Evolutionary conservation across 2,113 vertebrate genomes (phyloP).

Genomic region (Eclectus roratus): DNA sequence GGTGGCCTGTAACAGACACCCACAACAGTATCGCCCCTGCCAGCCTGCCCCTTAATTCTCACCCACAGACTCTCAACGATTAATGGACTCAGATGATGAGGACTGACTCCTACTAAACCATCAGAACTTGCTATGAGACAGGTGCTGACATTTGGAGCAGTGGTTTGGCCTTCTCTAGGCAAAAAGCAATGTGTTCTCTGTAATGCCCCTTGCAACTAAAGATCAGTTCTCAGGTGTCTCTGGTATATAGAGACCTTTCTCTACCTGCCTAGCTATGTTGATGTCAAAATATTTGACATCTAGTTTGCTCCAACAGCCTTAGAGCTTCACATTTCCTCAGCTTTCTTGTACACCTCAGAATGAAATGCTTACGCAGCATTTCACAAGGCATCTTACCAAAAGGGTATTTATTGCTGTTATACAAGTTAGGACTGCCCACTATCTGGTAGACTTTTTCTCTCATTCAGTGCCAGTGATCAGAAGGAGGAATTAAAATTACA

Average conservation of each 20-base stretch:
- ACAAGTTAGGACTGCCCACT: not conserved
- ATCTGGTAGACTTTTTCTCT: not conserved
- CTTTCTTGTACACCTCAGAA: not conserved
- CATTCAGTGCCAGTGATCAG: not conserved
- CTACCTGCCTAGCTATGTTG: not conserved
- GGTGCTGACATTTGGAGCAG: not conserved
- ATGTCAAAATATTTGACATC: not conserved
- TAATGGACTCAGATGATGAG: slow-evolving; percentile 13
- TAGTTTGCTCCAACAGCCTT: not conserved
- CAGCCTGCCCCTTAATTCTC: too few relatives aligned
- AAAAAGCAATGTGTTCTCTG: accelerated
- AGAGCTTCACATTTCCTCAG: not conserved
- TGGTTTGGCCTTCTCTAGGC: not conserved
- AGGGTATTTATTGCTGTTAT: not conserved
- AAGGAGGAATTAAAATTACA: not conserved
- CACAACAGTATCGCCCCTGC: too few relatives aligned
- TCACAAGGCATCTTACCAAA: not conserved
- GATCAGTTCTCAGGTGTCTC: not conserved
- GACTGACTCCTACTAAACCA: not conserved
- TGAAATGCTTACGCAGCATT: not conserved
- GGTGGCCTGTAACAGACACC: too few relatives aligned
- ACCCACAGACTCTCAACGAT: too few relatives aligned
- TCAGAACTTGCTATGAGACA: not conserved
- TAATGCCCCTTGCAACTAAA: not conserved
- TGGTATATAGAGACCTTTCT: not conserved